Evolutionary conservation across 2,888 invertebrate genomes (phyloP), one percentile per base, ranked within the genome.

Genomic region (Caenorhabditis doughertyi): DNA sequence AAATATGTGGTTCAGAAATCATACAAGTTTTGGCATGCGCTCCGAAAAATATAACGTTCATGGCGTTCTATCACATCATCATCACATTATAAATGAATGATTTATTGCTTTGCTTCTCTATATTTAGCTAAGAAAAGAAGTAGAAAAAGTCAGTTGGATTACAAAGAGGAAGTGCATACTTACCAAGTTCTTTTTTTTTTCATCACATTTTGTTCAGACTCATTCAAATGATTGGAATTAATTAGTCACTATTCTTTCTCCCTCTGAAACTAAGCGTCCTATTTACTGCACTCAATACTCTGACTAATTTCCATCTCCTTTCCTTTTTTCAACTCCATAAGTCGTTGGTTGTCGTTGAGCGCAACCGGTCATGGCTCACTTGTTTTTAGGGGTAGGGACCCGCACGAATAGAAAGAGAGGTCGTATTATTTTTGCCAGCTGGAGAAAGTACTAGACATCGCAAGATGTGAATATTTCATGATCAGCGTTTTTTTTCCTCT

Each of bases 51-150:
- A 64, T 35, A 64, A 53, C 32, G 64, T 64, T 64, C 62, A 44
- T 60, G 64, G 73, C 64, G 65, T 74, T 74, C 65, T 65, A 56
- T 58, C 25, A 67, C 65, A 49, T 51, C 39, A 18, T 25, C 55
- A 71, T 60, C 51, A 65, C 67, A 76, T 76, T 67, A 60, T 21
- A 65, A 67, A 39, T 76, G 76, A 76, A 21, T 67, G 76, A 76
- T 76, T 60, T 76, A 67, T 74, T 56, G 35, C 25, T n/a, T 47
- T 4, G 5, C 9, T 47, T 18, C 18, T 9, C 53, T 55, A 67
- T 68, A 32, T 64, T 56, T 47, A 32, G 9, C 7, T 4, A 72
- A 35, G 16, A 11, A 21, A 32, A 32, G 9, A 32, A 32, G 39
- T 18, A 29, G 21, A 21, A 9, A 53, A 21, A 9, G 49, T 39